phyloP scores from a whole-genome alignment of 2,888 invertebrate genomes.

The Ophonus ardosiacus region DNA sequence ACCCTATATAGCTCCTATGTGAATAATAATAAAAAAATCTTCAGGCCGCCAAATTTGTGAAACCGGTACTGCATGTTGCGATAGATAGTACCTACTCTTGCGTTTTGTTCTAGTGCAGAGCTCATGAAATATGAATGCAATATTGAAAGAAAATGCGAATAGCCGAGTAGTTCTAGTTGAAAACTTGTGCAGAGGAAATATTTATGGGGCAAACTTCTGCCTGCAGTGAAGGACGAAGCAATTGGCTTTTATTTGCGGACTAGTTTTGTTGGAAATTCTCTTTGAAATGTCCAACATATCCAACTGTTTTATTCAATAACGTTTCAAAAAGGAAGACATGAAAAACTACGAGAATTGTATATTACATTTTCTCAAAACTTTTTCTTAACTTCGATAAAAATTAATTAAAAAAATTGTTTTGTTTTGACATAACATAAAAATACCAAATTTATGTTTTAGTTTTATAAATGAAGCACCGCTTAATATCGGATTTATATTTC shows the following conservation, averaged over 20 bases:
- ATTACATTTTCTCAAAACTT: too few relatives aligned
- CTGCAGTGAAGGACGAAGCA: constrained; percentile 28
- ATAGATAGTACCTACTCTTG: background rate
- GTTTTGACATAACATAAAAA: too few relatives aligned
- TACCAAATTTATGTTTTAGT: too few relatives aligned
- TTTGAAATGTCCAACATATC: constrained; percentile 1
- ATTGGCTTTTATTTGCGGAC: constrained; percentile 44
- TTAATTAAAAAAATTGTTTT: too few relatives aligned
- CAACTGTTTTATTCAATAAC: background rate
- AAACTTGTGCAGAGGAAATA: constrained; percentile 35
- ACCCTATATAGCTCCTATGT: too few relatives aligned
- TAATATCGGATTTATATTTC: too few relatives aligned
- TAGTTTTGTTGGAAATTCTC: constrained; percentile 40
- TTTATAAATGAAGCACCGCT: too few relatives aligned
- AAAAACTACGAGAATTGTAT: background rate
- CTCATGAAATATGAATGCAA: constrained; percentile 53
- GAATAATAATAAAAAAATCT: too few relatives aligned
- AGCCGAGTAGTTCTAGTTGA: constrained; percentile 45
- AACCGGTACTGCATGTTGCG: background rate
- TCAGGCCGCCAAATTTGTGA: background rate
- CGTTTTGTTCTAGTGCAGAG: constrained; percentile 39
- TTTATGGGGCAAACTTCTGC: constrained; percentile 43
- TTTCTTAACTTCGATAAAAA: too few relatives aligned
- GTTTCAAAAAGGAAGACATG: background rate
- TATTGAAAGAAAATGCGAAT: constrained; percentile 52